Evolutionary conservation across 2,888 invertebrate species (phyloP).

Genomic region (Helobdella robusta): DNA sequence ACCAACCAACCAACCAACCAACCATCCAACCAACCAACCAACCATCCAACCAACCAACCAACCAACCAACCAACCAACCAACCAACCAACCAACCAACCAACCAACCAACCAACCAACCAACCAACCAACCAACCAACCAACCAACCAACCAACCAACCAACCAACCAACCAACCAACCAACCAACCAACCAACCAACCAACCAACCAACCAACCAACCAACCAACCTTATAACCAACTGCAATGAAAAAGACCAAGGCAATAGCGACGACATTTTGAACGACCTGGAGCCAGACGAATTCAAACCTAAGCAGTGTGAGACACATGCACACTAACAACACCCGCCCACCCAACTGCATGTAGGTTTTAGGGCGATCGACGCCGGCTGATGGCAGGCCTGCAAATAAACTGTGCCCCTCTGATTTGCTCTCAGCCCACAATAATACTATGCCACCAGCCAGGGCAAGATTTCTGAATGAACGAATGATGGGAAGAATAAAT

Average conservation of each 20-base stretch:
- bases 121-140: constrained; percentile 22
- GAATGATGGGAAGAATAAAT: no score
- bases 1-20: constrained; percentile 23
- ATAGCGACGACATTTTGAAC: constrained; percentile 85
- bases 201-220: constrained; percentile 22
- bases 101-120: constrained; percentile 22
- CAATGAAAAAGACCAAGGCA: constrained; percentile 83
- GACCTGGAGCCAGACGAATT: constrained; percentile 73
- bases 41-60: constrained; percentile 22
- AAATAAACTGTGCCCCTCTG: constrained; percentile 84
- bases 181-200: constrained; percentile 23
- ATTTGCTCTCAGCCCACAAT: constrained; percentile 87
- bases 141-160: constrained; percentile 20
- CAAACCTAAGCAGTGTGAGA: constrained; percentile 84
- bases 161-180: constrained; percentile 21
- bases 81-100: constrained; percentile 21
- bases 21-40: constrained; percentile 21
- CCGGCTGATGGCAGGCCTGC: constrained; percentile 66
- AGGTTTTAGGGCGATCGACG: constrained; percentile 80
- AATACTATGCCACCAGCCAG: constrained; percentile 91
- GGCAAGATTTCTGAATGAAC: constrained; percentile 69
- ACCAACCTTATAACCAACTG: constrained; percentile 76
- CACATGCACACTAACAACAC: constrained; percentile 97
- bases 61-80: constrained; percentile 20
- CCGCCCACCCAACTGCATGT: constrained; percentile 87